A percentile compares a stretch with the other conserved stretches of the same genome.
Conservation (phyloP, 2,113 vertebrate genomes). For the Bungarus multicinctus region DNA sequence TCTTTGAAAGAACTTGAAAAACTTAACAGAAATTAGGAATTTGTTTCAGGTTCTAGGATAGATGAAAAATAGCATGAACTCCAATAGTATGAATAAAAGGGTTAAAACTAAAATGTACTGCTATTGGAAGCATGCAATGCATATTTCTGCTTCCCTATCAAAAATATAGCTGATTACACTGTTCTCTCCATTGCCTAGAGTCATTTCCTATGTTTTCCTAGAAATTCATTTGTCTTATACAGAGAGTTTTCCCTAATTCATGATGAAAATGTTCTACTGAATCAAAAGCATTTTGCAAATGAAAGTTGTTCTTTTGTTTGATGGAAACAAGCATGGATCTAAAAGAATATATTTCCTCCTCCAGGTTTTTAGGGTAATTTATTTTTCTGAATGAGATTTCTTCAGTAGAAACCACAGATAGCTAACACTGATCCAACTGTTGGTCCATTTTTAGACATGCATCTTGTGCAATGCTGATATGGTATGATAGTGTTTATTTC, state of each 20-base stretch:
- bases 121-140: background rate
- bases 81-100: background rate
- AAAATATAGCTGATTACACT: background rate
- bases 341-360: background rate
- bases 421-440: background rate
- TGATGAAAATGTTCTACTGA: background rate
- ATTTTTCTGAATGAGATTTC: background rate
- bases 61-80: background rate
- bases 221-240: background rate
- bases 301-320: background rate
- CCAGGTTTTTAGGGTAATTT: background rate
- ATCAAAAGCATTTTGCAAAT: background rate
- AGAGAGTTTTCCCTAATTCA: background rate
- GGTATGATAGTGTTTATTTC: background rate
- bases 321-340: background rate
- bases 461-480: background rate
- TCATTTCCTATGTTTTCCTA: background rate
- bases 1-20: background rate
- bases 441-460: too few relatives aligned
- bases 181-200: background rate
- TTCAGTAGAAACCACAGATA: background rate
- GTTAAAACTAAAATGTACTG: background rate
- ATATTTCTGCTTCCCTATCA: background rate
- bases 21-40: background rate
- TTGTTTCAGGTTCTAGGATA: background rate